Percentiles rank a stretch among this genome's conserved stretches.
Evolutionary conservation across 2,888 invertebrate genomes (phyloP).

Genomic region (Hirudinaria manillensis): DNA sequence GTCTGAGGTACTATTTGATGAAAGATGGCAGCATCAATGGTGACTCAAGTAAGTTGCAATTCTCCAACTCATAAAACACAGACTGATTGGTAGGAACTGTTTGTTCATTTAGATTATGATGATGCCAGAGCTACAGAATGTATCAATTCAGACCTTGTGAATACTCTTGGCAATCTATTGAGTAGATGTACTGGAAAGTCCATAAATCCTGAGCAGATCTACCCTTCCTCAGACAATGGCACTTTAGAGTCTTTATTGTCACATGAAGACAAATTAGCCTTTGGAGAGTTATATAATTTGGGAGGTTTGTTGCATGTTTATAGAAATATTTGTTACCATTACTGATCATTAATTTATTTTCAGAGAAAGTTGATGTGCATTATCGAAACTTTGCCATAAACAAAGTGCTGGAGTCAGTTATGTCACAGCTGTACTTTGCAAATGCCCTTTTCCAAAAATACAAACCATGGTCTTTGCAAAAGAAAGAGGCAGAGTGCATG

Average conservation of each 20-base stretch:
- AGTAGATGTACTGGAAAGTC: constrained; percentile 70
- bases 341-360: background rate
- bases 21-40: constrained; percentile 81
- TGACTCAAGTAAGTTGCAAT: constrained; percentile 73
- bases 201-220: constrained; percentile 72
- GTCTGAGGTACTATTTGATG: constrained; percentile 76
- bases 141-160: constrained; percentile 81
- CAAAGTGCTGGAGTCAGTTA: constrained; percentile 71
- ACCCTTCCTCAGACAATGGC: constrained; percentile 59
- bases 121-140: constrained; percentile 68
- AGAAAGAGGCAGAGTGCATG: constrained; percentile 53
- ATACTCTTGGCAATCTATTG: constrained; percentile 83
- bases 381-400: constrained; percentile 75
- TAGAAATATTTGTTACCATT: background rate
- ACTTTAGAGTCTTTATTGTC: constrained; percentile 45
- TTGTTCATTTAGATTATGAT: constrained; percentile 68
- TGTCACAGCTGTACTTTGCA: constrained; percentile 68
- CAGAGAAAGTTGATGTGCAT: constrained; percentile 60
- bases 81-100: background rate
- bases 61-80: background rate
- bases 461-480: constrained; percentile 81
- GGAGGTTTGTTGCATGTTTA: constrained; percentile 57
- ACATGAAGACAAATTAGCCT: constrained; percentile 54
- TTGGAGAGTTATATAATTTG: constrained; percentile 59
- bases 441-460: constrained; percentile 80